phyloP scores from a whole-genome alignment of 2,888 invertebrate species.

The Leptinotarsa rubiginosa region DNA sequence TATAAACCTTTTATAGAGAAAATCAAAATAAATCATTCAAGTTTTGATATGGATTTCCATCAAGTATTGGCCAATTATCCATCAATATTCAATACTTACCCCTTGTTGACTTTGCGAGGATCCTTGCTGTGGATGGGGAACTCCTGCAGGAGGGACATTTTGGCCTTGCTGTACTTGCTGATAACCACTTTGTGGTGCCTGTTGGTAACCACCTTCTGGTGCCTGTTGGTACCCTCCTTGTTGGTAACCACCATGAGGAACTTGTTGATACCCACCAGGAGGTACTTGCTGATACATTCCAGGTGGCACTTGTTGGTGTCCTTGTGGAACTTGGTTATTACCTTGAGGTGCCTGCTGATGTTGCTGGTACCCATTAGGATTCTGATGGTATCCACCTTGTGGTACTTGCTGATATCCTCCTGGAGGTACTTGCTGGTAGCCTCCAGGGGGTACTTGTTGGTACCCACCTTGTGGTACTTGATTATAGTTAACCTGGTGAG shows the following conservation, averaged over 20 bases:
- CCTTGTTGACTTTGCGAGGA: conserved; percentile 27
- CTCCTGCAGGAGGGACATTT: conserved; percentile 44
- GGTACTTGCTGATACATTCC: conserved; percentile 44
- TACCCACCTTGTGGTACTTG: conserved; percentile 28
- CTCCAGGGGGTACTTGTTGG: conserved; percentile 48
- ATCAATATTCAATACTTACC: conserved; percentile 8
- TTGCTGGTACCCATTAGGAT: conserved; percentile 39
- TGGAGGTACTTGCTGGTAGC: conserved; percentile 45
- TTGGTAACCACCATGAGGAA: conserved; percentile 46
- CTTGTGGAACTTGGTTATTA: conserved; percentile 40
- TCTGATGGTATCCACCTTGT: conserved; percentile 41
- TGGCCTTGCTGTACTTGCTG: conserved; percentile 51
- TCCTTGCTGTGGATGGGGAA: conserved; percentile 49
- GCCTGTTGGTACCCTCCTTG: conserved; percentile 30
- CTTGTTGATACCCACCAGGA: conserved; percentile 42
- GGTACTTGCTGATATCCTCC: conserved; percentile 42
- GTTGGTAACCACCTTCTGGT: conserved; percentile 28
- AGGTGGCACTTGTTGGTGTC: conserved; percentile 47
- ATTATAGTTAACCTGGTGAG: conserved; percentile 26
- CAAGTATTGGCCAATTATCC: too few species aligned
- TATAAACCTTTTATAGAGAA: too few species aligned
- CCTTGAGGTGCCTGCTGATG: conserved; percentile 48
- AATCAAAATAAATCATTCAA: too few species aligned
- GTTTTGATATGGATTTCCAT: too few species aligned
- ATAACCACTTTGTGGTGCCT: conserved; percentile 27